Evolutionary conservation across 2,113 vertebrate species (phyloP), one percentile per base, ranked within the genome.

Genomic region (Anguilla japonica): DNA sequence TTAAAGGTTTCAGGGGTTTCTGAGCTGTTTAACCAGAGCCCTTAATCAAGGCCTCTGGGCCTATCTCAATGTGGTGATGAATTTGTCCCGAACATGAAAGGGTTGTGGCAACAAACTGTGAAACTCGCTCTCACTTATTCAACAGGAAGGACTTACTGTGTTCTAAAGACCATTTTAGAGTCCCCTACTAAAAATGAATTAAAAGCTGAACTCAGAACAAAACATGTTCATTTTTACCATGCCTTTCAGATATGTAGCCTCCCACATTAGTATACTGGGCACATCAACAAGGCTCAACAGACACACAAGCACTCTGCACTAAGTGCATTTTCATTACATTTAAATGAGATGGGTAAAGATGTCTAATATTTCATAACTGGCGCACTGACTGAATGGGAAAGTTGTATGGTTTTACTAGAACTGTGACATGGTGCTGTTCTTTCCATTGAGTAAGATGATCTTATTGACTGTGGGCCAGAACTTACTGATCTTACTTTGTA

Each of bases 11-110:
- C 39, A 6, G 57, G 40, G 83, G 14, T 39, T 41, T 20, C 18
- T 41, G 40, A 78, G 71, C 26, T 78, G 83, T 75, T 84, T 84
- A 84, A 84, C 60, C 83, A 84, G 41, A 75, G 67, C 63, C 46
- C 22, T 43, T 84, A 41, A 84, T 84, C 41, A 84, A 84, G 29
- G 71, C 63, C 63, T 18, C n/a, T 75, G 83, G 40, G 40, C 40
- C 9, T 16, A n/a, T 67, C 34, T 46, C 18, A 84, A 57, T 29
- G 53, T 60, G 83, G 60, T 63, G 83, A 67, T 34, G 83, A 57
- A 84, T 63, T 41, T 40, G 41, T 50, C 6, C 41, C 15, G 26
- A 53, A 41, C 29, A 57, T 83, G n/a, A 60, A 83, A 83, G 82
- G 79, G 79, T 41, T 80, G 79, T 41, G 39, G 41, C 40, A 81